Conservation (phyloP, 2,113 vertebrate genomes). For the Orientallactaga bullata region DNA sequence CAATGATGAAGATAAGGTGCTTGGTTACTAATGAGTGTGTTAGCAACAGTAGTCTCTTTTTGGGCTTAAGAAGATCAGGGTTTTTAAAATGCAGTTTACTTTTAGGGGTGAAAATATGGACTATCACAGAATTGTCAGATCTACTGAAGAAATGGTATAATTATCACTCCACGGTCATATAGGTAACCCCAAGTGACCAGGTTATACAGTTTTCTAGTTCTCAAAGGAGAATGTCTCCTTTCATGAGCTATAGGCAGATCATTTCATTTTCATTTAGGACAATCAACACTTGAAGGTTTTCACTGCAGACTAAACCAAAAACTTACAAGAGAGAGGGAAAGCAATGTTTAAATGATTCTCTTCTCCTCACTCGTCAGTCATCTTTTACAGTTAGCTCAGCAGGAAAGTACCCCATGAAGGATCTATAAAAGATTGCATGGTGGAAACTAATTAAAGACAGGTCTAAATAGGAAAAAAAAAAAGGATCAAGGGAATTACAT, state of each 20-base stretch:
- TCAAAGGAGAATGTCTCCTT: slow-evolving; percentile 83
- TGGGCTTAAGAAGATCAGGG: slow-evolving; percentile 88
- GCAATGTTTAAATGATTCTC: slow-evolving; percentile 84
- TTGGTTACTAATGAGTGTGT: slow-evolving; percentile 89
- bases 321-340: slow-evolving; percentile 79
- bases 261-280: slow-evolving; percentile 85
- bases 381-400: slow-evolving; percentile 80
- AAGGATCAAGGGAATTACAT: slow-evolving; percentile 86
- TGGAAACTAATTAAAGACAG: slow-evolving; percentile 91
- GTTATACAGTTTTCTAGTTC: slow-evolving; percentile 82
- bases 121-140: slow-evolving; percentile 84
- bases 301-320: slow-evolving; percentile 85
- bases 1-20: slow-evolving; percentile 89
- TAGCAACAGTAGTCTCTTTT: slow-evolving; percentile 88
- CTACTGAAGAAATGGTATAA: slow-evolving; percentile 86
- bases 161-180: slow-evolving; percentile 83
- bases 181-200: slow-evolving; percentile 84
- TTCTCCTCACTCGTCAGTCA: neutral
- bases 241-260: slow-evolving; percentile 84
- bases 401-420: slow-evolving; percentile 86
- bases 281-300: slow-evolving; percentile 87
- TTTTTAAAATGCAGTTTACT: slow-evolving; percentile 87
- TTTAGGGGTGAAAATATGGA: slow-evolving; percentile 86
- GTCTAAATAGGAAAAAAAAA: slow-evolving; percentile 88
- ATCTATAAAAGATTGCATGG: slow-evolving; percentile 86